Evolutionary conservation across 2,797 vertebrate species (phyloP).

Genomic region (Pseudochirops cupreus): DNA sequence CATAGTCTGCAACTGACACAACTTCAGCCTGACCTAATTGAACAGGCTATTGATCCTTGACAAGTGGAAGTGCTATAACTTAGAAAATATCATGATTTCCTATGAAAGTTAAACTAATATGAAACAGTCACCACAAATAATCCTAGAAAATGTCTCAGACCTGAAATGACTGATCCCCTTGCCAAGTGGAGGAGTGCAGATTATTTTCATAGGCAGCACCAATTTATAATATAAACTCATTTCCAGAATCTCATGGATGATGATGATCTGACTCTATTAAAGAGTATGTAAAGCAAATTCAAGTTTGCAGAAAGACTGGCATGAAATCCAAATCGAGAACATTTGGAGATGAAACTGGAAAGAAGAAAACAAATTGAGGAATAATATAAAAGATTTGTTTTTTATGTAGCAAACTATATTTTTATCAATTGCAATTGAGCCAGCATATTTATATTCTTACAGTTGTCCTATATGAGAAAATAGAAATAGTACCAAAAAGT

Average conservation of each 20-base stretch:
- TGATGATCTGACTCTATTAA: not conserved
- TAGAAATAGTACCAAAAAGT: not conserved
- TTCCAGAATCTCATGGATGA: not conserved
- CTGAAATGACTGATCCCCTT: not conserved
- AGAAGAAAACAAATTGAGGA: not conserved
- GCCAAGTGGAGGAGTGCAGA: not conserved
- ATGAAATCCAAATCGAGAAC: not conserved
- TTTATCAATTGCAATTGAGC: not conserved
- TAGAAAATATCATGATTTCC: not conserved
- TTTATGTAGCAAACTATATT: not conserved
- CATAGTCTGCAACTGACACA: not conserved
- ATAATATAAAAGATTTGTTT: not conserved
- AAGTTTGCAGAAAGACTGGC: conserved; percentile 16
- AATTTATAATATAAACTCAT: not conserved
- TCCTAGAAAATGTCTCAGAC: not conserved
- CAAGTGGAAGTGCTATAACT: not conserved
- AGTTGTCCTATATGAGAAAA: not conserved
- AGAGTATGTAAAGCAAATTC: conserved; percentile 19
- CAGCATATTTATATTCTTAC: not conserved
- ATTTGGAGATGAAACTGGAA: not conserved
- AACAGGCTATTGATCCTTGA: not conserved
- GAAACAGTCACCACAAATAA: not conserved
- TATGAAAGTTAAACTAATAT: not conserved
- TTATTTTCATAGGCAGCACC: not conserved
- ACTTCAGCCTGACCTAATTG: not conserved